Evolutionary conservation across 2,113 vertebrate genomes (phyloP).

Genomic region (Oplegnathus fasciatus): DNA sequence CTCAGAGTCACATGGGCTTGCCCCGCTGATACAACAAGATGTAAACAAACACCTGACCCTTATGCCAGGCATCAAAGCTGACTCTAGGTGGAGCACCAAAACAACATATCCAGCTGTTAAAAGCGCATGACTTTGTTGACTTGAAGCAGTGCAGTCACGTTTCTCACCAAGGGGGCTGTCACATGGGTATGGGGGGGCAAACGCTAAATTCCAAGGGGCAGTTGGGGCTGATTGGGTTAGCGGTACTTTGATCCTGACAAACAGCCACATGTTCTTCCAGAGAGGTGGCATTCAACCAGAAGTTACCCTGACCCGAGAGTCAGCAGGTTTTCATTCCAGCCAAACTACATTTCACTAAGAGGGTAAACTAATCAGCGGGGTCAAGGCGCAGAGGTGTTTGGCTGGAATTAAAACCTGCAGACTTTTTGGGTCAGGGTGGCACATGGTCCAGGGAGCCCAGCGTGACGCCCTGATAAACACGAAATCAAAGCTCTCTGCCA

Average conservation of each 20-base stretch:
- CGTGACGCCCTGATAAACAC: conserved; percentile 33
- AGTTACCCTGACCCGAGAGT: not conserved
- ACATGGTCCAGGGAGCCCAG: not conserved
- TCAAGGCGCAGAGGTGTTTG: conserved; percentile 7
- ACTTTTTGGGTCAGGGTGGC: conserved; percentile 28
- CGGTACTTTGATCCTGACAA: conserved; percentile 26
- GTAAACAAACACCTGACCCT: conserved; percentile 64
- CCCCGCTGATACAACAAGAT: conserved; percentile 12
- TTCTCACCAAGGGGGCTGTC: conserved; percentile 1
- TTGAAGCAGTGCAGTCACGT: not conserved
- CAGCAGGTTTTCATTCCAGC: conserved; percentile 9
- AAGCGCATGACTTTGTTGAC: conserved; percentile 1
- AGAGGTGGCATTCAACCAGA: not conserved
- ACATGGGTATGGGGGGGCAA: conserved; percentile 19
- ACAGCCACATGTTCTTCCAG: not conserved
- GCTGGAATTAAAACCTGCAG: conserved; percentile 23
- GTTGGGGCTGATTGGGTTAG: not conserved
- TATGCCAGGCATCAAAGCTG: not conserved
- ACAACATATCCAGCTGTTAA: conserved; percentile 12
- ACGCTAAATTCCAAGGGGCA: conserved; percentile 18
- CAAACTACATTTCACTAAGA: not conserved
- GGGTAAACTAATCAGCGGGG: conserved; percentile 2
- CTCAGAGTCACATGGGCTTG: conserved; percentile 56
- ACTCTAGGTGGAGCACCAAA: not conserved
- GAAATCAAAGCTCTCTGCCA: conserved; percentile 16